Percentiles rank a stretch among this genome's conserved stretches.
phyloP scores from a whole-genome alignment of 2,113 vertebrate genomes.

The Cyprinus carpio region DNA sequence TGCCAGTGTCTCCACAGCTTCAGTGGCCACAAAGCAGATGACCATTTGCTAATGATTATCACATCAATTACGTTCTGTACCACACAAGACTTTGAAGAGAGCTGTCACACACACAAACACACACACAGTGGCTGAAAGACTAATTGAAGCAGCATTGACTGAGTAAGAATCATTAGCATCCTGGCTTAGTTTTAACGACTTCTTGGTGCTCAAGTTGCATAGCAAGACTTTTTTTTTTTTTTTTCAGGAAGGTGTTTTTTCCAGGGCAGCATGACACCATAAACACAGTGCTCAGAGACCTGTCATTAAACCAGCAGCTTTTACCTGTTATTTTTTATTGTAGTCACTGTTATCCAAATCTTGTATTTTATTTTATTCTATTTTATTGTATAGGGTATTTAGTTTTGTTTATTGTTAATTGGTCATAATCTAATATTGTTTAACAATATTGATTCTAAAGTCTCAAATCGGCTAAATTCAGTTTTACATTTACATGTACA shows the following conservation, averaged over 20 bases:
- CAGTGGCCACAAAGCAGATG: background rate
- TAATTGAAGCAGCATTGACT: slow-evolving; percentile 27
- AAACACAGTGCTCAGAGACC: background rate
- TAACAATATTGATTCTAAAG: too few species aligned
- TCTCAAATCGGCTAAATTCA: too few species aligned
- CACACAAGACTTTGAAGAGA: background rate
- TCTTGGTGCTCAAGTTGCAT: background rate
- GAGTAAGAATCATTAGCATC: slow-evolving; percentile 32
- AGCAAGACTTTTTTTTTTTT: background rate
- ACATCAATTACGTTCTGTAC: slow-evolving; percentile 26
- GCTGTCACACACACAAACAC: background rate
- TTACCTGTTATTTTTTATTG: background rate
- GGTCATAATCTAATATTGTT: background rate
- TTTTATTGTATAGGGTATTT: background rate
- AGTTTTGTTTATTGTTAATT: background rate
- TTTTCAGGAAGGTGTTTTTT: background rate
- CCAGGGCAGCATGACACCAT: background rate
- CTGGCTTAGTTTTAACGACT: slow-evolving; percentile 2
- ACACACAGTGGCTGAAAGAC: background rate
- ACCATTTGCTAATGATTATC: slow-evolving; percentile 16
- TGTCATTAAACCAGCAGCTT: background rate
- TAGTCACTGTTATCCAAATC: background rate
- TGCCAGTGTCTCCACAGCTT: slow-evolving; percentile 4
- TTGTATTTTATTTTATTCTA: background rate
- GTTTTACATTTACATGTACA: too few species aligned